phyloP scores from a whole-genome alignment of 1,140 invertebrate species.

The Cecropterus lyciades region DNA sequence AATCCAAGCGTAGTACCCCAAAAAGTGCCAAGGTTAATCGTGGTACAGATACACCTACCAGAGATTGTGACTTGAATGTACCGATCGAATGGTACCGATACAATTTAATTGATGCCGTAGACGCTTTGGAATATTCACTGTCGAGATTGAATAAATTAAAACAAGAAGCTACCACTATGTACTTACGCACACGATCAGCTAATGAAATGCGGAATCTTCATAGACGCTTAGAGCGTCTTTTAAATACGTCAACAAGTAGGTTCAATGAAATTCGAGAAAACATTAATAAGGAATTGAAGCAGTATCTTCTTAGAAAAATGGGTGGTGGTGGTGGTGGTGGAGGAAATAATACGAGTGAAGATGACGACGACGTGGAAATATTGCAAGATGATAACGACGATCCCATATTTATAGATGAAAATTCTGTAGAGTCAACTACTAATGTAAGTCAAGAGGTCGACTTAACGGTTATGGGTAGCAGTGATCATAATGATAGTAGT shows the following conservation, averaged over 20 bases:
- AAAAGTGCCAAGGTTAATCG: slow-evolving; percentile 46
- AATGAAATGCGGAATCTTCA: slow-evolving; percentile 74
- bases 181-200: slow-evolving; percentile 64
- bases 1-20: slow-evolving; percentile 43
- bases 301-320: slow-evolving; percentile 68
- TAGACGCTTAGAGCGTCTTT: slow-evolving; percentile 64
- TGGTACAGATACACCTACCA: slow-evolving; percentile 37
- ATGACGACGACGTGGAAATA: slow-evolving; percentile 78
- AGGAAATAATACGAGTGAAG: slow-evolving; percentile 45
- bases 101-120: slow-evolving; percentile 77
- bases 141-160: slow-evolving; percentile 71
- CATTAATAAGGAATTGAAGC: slow-evolving; percentile 74
- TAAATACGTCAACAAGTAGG: slow-evolving; percentile 67
- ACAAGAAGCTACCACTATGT: slow-evolving; percentile 63
- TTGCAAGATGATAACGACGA: slow-evolving; percentile 71
- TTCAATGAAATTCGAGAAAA: slow-evolving; percentile 77
- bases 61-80: slow-evolving; percentile 61
- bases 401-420: slow-evolving; percentile 83
- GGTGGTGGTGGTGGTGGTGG: slow-evolving; percentile 20
- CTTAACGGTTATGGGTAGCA: slow-evolving; percentile 60
- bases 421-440: slow-evolving; percentile 71
- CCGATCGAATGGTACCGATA: slow-evolving; percentile 81
- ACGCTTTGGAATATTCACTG: slow-evolving; percentile 76
- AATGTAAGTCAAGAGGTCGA: slow-evolving; percentile 68
- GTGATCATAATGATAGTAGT: slow-evolving; percentile 69